phyloP scores from a whole-genome alignment of 2,888 invertebrate species.

The Neoascia interrupta region DNA sequence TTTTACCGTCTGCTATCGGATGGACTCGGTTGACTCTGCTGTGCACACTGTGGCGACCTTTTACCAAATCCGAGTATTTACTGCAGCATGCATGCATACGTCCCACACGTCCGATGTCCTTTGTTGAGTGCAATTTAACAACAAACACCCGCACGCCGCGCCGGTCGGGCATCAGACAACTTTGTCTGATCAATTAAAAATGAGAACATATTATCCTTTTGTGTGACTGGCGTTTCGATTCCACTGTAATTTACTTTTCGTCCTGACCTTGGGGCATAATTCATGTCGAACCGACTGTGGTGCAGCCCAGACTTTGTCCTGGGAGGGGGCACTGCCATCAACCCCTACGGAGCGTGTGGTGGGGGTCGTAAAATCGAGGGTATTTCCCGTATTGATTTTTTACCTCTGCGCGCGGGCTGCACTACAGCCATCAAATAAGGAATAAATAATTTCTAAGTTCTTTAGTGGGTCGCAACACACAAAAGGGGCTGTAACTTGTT shows the following conservation, averaged over 20 bases:
- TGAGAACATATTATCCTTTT: background rate
- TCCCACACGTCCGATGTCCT: conserved; percentile 18
- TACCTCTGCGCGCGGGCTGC: conserved; percentile 13
- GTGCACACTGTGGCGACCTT: background rate
- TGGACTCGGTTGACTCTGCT: background rate
- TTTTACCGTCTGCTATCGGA: conserved; percentile 13
- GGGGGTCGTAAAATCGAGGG: background rate
- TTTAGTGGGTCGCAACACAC: conserved; percentile 56
- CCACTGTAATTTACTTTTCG: conserved; percentile 19
- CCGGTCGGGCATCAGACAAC: no score
- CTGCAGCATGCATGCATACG: conserved; percentile 22
- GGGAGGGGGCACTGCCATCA: background rate
- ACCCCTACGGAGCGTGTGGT: background rate
- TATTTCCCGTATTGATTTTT: conserved; percentile 20
- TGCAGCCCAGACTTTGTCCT: background rate
- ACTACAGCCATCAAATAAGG: conserved; percentile 32
- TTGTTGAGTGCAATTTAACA: no score
- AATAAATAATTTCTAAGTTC: conserved; percentile 60
- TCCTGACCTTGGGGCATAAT: conserved; percentile 42
- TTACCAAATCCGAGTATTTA: conserved; percentile 24
- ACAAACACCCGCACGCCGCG: no score
- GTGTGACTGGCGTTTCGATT: background rate
- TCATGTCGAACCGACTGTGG: conserved; percentile 7
- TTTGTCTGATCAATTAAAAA: background rate
- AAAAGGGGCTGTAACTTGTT: conserved; percentile 57